Evolutionary conservation across 2,888 invertebrate genomes (phyloP), one percentile per base, ranked within the genome.

Genomic region (Sceliomorpha sp.): DNA sequence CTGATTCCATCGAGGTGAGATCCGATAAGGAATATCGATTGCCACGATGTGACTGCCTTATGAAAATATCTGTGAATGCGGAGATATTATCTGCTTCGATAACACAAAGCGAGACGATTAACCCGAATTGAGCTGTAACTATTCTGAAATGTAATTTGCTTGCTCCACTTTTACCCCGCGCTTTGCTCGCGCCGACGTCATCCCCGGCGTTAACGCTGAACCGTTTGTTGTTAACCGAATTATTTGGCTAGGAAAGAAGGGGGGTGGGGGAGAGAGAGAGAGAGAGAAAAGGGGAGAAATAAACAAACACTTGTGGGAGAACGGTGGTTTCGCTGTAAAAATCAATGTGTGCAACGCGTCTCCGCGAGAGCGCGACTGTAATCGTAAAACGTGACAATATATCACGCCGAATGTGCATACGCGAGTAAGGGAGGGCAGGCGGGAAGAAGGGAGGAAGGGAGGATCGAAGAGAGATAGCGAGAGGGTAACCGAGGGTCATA

Each of bases 1-100:
- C 20, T 45, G 56, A 62, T 62, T 51, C 24, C 56, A 56, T 56
- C 50, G 51, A 45, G 56, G 60, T 36, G 56, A 60, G 56, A 68
- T 60, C 60, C 44, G 67, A 68, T 68, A 68, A 68, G 55, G 67
- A 55, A 67, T 67, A 67, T 67, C 60, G 67, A 67, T 67, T 67
- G 60, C 67, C 14, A 50, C 55, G 55, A 60, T 67, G 67, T 67
- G 67, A 67, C 67, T 67, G 67, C 62, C 62, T 68, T 68, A 68
- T 68, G 68, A 68, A 68, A 68, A 68, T 68, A 68, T 68, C 62
- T 45, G 56, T 42, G 51, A 62, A 51, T 51, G 60, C 62, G 50
- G 56, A 56, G 62, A 62, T 56, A 45, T 51, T 68, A 62, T 62
- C 68, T 32, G 34, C 15, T 50, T 58, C 56, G 68, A 68, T 68